phyloP scores from a whole-genome alignment of 2,888 invertebrate genomes.

The Cepaea hortensis region DNA sequence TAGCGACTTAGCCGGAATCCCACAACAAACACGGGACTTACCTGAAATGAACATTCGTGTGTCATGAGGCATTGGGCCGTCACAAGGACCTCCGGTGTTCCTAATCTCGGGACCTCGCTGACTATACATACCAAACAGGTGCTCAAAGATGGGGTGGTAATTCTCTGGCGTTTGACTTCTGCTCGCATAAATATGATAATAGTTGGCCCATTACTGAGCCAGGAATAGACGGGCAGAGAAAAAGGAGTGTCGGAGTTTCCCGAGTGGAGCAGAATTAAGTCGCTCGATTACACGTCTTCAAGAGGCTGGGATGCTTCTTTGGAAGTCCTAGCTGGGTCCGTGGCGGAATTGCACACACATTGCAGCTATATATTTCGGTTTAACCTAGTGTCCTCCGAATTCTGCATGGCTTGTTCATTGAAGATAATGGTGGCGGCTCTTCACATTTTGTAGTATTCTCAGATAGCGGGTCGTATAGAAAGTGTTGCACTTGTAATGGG shows the following conservation, averaged over 20 bases:
- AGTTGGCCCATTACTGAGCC: not conserved
- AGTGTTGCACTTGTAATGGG: too few relatives aligned
- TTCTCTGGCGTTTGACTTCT: not conserved
- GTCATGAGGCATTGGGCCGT: slow-evolving; percentile 10
- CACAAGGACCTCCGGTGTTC: not conserved
- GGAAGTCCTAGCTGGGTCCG: not conserved
- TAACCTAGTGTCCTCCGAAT: too few relatives aligned
- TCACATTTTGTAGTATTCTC: too few relatives aligned
- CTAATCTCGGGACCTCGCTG: not conserved
- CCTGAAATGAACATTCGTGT: slow-evolving; percentile 25
- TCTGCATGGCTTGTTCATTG: too few relatives aligned
- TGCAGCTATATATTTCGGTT: too few relatives aligned
- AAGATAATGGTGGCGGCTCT: too few relatives aligned
- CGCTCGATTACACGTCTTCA: not conserved
- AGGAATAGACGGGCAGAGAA: not conserved
- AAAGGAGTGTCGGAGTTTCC: slow-evolving; percentile 27
- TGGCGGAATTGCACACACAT: not conserved
- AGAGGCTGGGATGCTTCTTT: not conserved
- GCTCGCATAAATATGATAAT: slow-evolving; percentile 13
- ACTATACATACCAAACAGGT: slow-evolving; percentile 29
- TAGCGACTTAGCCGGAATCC: slow-evolving; percentile 24
- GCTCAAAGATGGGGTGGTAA: slow-evolving; percentile 15
- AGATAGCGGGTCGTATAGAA: too few relatives aligned
- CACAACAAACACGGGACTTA: slow-evolving; percentile 6
- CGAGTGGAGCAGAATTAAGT: slow-evolving; percentile 7